Base-by-base conservation (phyloP, 2,113 vertebrate species). In the Thomomys bottae region DNA sequence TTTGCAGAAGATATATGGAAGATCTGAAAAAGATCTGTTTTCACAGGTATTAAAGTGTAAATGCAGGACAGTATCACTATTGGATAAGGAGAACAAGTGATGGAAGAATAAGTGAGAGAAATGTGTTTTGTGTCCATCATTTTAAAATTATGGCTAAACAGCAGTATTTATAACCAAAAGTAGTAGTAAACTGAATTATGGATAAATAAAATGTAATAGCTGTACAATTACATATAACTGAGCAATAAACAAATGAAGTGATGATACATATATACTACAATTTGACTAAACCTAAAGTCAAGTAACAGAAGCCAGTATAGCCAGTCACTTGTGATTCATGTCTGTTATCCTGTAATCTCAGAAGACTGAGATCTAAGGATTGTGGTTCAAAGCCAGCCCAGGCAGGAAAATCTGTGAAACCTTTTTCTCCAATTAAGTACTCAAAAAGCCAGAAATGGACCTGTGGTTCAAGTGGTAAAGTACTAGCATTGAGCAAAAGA, bases 21-120 rank as follows among this genome's bases (percentile, higher is more conserved):
- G 98, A 99, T 42, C 97, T 99, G 76, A 94, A 96, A 68, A 98
- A 97, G 63, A 98, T 99, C 94, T 99, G 99, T 95, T 99, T 98
- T 84, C 95, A 99, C 61, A 99, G 99, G 99, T 99, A 96, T 63
- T 21, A 71, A 61, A 36, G 40, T 68, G 38, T 84, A 40, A 77
- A n/a, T 89, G 38, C 63, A 59, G 32, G 26, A 61, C 42, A 72
- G 12, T 63, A 57, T 86, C 64, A 80, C 24, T 68, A 84, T 66
- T 81, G 34, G 63, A 67, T 68, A 75, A 73, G 7, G 42, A n/a
- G 38, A 83, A 81, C 17, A 54, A 54, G 49, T 54, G 15, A 80
- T 18, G 57, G 5, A 38, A 87, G 54, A 87, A 92, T 67, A 45
- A 36, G 45, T 86, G 15, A 15, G 49, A 54, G 40, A 64, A 76